Evolutionary conservation across 2,113 vertebrate genomes (phyloP).

Genomic region (Gallinago jamesoni): DNA sequence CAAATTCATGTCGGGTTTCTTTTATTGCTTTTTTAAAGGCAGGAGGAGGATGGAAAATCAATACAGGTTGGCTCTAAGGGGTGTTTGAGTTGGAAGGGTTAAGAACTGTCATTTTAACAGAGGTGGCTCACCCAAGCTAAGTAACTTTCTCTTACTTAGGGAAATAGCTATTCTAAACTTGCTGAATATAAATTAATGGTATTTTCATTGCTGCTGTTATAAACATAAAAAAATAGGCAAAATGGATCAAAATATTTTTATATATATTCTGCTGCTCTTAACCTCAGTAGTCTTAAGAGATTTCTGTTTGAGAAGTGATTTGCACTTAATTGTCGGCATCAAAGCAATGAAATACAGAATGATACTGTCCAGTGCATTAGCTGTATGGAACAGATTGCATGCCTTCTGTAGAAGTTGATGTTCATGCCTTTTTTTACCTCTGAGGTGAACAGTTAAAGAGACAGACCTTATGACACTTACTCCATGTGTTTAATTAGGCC

Average conservation of each 20-base stretch:
- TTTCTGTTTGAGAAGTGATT: background rate
- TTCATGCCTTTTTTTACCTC: background rate
- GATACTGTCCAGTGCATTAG: background rate
- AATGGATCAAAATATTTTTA: background rate
- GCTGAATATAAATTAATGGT: background rate
- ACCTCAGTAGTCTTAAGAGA: background rate
- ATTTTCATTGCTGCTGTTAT: background rate
- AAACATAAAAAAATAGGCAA: background rate
- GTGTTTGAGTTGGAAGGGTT: background rate
- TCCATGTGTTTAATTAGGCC: background rate
- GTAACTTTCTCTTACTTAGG: background rate
- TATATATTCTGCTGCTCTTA: background rate
- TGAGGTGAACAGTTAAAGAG: background rate
- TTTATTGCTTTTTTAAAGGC: background rate
- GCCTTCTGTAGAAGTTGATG: background rate
- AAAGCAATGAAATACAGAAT: background rate
- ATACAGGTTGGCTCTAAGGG: background rate
- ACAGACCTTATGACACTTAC: background rate
- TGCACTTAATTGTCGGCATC: background rate
- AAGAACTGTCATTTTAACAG: background rate
- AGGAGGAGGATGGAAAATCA: background rate
- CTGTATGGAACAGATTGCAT: background rate
- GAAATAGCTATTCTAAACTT: background rate
- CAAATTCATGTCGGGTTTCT: background rate
- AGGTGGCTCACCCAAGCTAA: background rate